Base-by-base conservation (phyloP, 2,797 vertebrate genomes). In the Lepus oiostolus region DNA sequence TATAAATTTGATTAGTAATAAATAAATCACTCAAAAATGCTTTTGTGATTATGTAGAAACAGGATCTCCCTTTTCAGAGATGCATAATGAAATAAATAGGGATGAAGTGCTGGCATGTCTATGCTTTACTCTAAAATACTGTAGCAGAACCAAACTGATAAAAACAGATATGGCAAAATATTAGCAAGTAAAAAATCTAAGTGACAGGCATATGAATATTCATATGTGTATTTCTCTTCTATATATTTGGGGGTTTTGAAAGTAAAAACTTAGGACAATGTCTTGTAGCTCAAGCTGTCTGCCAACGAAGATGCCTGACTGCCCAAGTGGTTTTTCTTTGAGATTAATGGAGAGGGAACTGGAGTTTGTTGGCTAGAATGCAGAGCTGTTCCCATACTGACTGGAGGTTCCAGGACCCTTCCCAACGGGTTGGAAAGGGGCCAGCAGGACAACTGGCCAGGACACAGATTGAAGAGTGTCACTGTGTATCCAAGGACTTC, bases 121-220 rank as follows among this genome's bases (percentile, higher is more conserved):
- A 22, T 68, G 75, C 47, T 42, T 85, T 47, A 85, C 52, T 84
- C 2, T 10, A 84, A 88, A 96, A 89, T 81, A 68, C 11, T 85
- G 74, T 26, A 88, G 22, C 47, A 82, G 28, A 79, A 32, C 35
- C 89, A 91, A 93, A 86, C 19, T 70, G 60, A 87, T 84, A 80
- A 65, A 76, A 84, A 30, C 9, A 42, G 81, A 68, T 42, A 4
- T 72, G 28, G 26, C 35, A 84, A 81, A 86, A 85, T 83, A 83
- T 42, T 83, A 80, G 72, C 24, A 75, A 47, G 82, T 74, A 68
- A 7, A 71, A 81, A 88, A 38, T 62, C 26, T 42, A 82, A 21
- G 50, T 81, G 6, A 71, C 24, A 21, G n/a, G 11, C 67, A 10
- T 54, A 13, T 76, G 38, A 62, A 11, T 52, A 24, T 54, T 93